phyloP scores from a whole-genome alignment of 2,797 vertebrate genomes.

The Sternotherus odoratus region DNA sequence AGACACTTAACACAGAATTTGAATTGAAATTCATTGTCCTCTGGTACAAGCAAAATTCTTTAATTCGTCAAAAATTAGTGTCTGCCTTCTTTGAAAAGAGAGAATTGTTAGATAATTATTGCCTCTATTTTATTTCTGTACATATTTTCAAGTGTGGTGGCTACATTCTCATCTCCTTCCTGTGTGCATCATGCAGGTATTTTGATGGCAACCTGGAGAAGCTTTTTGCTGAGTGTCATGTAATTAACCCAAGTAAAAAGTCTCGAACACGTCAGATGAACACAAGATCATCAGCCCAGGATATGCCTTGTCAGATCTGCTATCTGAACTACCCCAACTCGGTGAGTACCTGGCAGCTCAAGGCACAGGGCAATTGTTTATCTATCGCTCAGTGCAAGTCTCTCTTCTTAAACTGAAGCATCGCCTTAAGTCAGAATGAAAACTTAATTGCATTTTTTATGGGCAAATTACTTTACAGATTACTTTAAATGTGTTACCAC shows the following conservation, averaged over 20 bases:
- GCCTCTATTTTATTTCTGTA: neutral
- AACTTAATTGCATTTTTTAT: neutral
- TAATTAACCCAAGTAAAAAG: constrained; percentile 99
- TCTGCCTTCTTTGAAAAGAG: neutral
- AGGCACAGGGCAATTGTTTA: neutral
- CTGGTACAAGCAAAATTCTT: neutral
- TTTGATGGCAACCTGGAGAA: constrained; percentile 99
- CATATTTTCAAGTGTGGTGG: neutral
- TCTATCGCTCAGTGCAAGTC: neutral
- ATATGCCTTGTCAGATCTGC: constrained; percentile 99
- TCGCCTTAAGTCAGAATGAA: neutral
- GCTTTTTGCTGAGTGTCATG: constrained; percentile 99
- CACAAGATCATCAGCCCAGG: constrained; percentile 97
- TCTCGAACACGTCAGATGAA: constrained; percentile 97
- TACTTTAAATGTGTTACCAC: neutral
- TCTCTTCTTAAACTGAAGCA: neutral
- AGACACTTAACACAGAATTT: neutral
- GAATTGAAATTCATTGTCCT: neutral
- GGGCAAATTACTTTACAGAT: neutral
- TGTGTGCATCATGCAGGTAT: constrained; percentile 87
- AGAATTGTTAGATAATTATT: neutral
- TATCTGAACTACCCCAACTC: constrained; percentile 99
- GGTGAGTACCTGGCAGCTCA: constrained; percentile 84
- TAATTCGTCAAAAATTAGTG: neutral
- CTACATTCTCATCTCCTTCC: constrained; percentile 54